A percentile compares a stretch with the other conserved stretches of the same genome.
Evolutionary conservation across 2,888 invertebrate genomes (phyloP).

Genomic region (Agrochola circellaris): DNA sequence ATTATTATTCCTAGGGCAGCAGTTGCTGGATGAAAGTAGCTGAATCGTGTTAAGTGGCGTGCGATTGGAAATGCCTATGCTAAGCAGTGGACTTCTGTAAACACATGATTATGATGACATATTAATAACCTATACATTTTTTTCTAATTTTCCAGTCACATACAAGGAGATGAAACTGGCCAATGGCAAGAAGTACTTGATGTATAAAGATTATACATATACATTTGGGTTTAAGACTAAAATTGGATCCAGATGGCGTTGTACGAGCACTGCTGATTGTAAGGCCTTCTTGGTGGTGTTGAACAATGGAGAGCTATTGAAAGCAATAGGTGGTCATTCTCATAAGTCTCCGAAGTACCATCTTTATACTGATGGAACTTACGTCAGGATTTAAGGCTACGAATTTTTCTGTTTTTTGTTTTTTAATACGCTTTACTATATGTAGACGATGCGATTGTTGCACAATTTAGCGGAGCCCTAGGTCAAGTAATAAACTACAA

Average conservation of each 20-base stretch:
- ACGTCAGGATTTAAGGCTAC: constrained; percentile 15
- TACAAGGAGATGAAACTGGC: constrained; percentile 54
- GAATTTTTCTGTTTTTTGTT: background rate
- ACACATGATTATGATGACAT: background rate
- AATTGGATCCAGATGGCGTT: constrained; percentile 39
- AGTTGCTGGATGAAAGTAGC: too few species aligned
- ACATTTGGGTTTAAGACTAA: constrained; percentile 35
- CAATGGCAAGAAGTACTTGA: constrained; percentile 58
- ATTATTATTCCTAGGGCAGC: too few species aligned
- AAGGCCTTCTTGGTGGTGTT: constrained; percentile 60
- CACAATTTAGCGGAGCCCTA: background rate
- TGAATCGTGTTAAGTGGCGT: too few species aligned
- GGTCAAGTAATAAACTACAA: background rate
- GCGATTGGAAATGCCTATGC: background rate
- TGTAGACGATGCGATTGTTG: background rate
- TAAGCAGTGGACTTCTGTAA: background rate
- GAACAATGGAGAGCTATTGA: constrained; percentile 30
- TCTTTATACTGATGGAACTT: constrained; percentile 25
- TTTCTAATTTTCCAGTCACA: constrained; percentile 24
- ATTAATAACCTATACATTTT: background rate
- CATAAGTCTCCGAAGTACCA: constrained; percentile 42
- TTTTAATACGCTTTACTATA: background rate
- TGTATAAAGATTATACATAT: constrained; percentile 64
- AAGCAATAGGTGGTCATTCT: constrained; percentile 5
- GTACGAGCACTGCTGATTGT: constrained; percentile 59